These are phyloP conservation scores for Epinotia ramella DNA, from an alignment of 2,888 invertebrate species.

Conservation along the genomic window DNA sequence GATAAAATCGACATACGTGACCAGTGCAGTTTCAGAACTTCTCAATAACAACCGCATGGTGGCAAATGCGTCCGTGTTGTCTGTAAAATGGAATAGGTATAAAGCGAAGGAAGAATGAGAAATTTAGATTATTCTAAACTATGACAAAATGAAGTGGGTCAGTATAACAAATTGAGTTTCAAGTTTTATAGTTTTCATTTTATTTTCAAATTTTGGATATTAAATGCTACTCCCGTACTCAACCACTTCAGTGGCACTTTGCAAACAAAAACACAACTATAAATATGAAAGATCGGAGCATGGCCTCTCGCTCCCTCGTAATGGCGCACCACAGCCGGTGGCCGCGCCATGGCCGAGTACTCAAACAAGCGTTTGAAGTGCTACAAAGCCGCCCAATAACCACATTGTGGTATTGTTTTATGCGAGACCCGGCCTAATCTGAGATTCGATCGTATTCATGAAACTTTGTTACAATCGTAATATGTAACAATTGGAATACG, in stretches of 20 bases:
- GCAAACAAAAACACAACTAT: too few species aligned
- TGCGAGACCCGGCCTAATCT: constrained; percentile 24
- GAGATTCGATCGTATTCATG: constrained; percentile 21
- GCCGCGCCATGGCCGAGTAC: too few species aligned
- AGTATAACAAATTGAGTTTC: not conserved
- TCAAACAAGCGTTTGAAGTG: not conserved
- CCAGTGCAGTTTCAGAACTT: not conserved
- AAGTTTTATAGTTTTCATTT: not conserved
- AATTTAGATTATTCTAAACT: not conserved
- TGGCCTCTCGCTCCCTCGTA: too few species aligned
- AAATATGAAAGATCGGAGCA: too few species aligned
- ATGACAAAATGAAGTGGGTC: not conserved
- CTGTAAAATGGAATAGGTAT: not conserved
- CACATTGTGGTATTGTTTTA: constrained; percentile 12
- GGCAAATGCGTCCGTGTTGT: not conserved
- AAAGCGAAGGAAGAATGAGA: not conserved
- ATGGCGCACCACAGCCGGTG: too few species aligned
- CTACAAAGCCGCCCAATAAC: constrained; percentile 10
- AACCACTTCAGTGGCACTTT: not conserved
- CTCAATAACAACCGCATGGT: not conserved
- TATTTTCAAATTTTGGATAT: not conserved
- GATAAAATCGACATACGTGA: not conserved
- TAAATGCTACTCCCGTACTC: not conserved
- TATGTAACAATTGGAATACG: constrained; percentile 34
- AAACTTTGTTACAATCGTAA: constrained; percentile 35